Percentiles rank a stretch among this genome's conserved stretches.
These are phyloP conservation scores for Cydia amplana DNA, from an alignment of 1,140 invertebrate genomes.

Conservation along the genomic window DNA sequence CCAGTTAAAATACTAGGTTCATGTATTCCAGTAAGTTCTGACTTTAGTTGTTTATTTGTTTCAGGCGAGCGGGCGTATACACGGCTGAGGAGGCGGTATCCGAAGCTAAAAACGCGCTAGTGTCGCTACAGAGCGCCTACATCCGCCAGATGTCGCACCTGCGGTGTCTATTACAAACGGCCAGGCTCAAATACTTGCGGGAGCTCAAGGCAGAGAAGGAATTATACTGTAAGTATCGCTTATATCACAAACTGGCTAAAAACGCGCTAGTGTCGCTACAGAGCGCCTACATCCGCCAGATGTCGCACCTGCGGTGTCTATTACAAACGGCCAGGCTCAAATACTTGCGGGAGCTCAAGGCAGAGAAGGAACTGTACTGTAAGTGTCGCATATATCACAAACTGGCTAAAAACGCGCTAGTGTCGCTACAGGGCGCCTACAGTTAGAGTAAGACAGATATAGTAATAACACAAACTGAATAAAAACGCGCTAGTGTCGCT, in stretches of 20 bases:
- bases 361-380: slow-evolving; percentile 91
- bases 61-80: slow-evolving; percentile 91
- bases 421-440: no score
- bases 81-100: slow-evolving; percentile 92
- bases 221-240: slow-evolving; percentile 82
- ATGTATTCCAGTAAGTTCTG: no score
- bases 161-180: slow-evolving; percentile 86
- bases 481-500: slow-evolving; percentile 88
- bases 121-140: slow-evolving; percentile 89
- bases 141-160: slow-evolving; percentile 90
- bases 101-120: slow-evolving; percentile 88
- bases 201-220: slow-evolving; percentile 88
- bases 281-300: slow-evolving; percentile 91
- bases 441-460: no score
- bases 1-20: no score
- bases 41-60: slow-evolving; percentile 33
- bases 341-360: slow-evolving; percentile 86
- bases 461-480: no score
- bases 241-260: slow-evolving; percentile 63
- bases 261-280: slow-evolving; percentile 90
- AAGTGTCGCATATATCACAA: slow-evolving; percentile 33
- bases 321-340: slow-evolving; percentile 86
- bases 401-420: no score
- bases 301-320: slow-evolving; percentile 86
- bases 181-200: slow-evolving; percentile 87